Base-by-base conservation (phyloP, 1,140 invertebrate species). In the Battus philenor region DNA sequence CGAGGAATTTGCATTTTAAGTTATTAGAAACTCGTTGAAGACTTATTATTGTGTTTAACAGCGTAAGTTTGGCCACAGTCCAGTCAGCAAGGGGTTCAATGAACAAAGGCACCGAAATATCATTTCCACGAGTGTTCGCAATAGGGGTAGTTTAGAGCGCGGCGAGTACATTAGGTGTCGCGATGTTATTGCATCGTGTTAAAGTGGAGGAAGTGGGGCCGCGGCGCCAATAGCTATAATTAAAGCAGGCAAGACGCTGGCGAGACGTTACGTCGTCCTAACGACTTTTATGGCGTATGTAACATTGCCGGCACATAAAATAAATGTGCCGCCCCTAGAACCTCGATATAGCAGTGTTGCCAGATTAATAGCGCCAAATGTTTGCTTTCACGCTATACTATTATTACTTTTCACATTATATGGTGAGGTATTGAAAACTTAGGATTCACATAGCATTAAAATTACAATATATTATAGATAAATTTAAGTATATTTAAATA, bases 241-340 rank as follows among this genome's bases (percentile, higher is more conserved):
- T 84, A 82, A 72, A 75, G 65, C 74, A 63, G 61, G 67, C 70
- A 80, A 80, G 80, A 81, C 72, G 77, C 62, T 68, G 74, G 70
- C 75, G 76, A 84, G 77, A 82, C 77, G 76, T 78, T 75, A 79
- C 70, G 72, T 67, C 64, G 68, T 74, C 72, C 76, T 84, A 84
- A 84, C 80, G 78, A 74, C 80, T 82, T 84, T 84, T 82, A 84
- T 82, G 66, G 80, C 74, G 78, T 75, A 82, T 82, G 78, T 80
- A 79, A 80, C 80, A 82, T 84, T 79, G 74, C 74, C 71, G 74
- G 76, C 63, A 78, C 77, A 81, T 84, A 81, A 84, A 80, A 81
- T 78, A 78, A 84, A 84, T 81, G 80, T 84, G 80, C 76, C 76
- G 80, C 70, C 74, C 70, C 68, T 63, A 71, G 67, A 62, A 58